These are phyloP conservation scores for Anneissia japonica DNA, from an alignment of 35 echinoderm and acorn worm species.

Conservation along the genomic window DNA sequence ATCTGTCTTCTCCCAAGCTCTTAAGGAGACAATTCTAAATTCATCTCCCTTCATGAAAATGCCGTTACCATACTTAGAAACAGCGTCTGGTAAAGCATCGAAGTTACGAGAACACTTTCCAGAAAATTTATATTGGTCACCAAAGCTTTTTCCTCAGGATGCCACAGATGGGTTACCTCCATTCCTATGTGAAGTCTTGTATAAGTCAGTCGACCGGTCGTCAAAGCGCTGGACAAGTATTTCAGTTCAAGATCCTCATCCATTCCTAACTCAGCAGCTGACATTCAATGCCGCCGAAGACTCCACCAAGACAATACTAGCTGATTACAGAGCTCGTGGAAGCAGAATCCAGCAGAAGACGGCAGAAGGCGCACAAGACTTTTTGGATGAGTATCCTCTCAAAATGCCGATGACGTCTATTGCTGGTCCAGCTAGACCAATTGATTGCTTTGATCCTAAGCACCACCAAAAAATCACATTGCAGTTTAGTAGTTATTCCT, in stretches of 20 bases:
- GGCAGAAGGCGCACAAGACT: not conserved
- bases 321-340: conserved; percentile 75
- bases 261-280: conserved; percentile 52
- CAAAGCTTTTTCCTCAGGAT: conserved; percentile 3
- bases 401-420: not conserved
- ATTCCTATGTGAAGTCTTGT: not conserved
- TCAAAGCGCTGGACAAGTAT: conserved; percentile 45
- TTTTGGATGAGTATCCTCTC: not conserved
- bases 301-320: conserved; percentile 40
- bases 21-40: conserved; percentile 40
- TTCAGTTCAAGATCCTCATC: conserved; percentile 34
- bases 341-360: conserved; percentile 34
- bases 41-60: conserved; percentile 51
- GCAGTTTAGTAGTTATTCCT: conserved; percentile 83
- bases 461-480: conserved; percentile 63
- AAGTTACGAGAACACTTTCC: conserved; percentile 34
- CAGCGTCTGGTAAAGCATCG: conserved; percentile 44
- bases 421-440: not conserved
- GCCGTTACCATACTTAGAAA: conserved; percentile 61
- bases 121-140: conserved; percentile 49
- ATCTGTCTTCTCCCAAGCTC: conserved; percentile 25
- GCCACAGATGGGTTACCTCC: not conserved
- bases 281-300: conserved; percentile 40
- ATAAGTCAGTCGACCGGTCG: conserved; percentile 48
- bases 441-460: conserved; percentile 76